Conservation (phyloP, 2,113 vertebrate species). For the Anoura caudifer region DNA sequence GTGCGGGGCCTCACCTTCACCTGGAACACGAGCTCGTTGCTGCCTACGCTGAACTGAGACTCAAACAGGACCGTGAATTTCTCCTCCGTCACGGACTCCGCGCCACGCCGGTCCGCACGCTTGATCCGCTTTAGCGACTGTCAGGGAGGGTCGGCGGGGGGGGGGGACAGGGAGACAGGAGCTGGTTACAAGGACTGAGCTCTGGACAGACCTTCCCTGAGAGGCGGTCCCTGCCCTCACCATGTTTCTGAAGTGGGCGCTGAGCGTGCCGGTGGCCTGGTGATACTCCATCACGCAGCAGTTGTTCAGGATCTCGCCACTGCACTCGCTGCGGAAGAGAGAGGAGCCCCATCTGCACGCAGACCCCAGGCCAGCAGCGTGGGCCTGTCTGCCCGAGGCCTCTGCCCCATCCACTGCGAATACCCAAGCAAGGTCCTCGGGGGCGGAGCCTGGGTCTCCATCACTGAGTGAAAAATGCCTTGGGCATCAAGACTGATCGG, state of each 20-base stretch:
- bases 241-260: slow-evolving; percentile 98
- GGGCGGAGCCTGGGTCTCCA: neutral
- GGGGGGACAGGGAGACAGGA: fast-evolving
- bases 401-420: neutral
- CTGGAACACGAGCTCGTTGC: slow-evolving; percentile 97
- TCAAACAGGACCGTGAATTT: slow-evolving; percentile 99
- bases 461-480: neutral
- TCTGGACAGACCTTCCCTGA: fast-evolving
- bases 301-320: slow-evolving; percentile 96
- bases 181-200: neutral
- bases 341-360: fast-evolving
- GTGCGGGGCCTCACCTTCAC: slow-evolving; percentile 88
- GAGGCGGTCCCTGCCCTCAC: slow-evolving; percentile 75
- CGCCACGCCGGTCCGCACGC: slow-evolving; percentile 93
- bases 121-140: slow-evolving; percentile 98
- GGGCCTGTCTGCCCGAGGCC: neutral
- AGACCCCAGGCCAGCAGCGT: fast-evolving
- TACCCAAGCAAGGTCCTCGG: neutral
- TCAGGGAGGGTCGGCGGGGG: fast-evolving
- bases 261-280: slow-evolving; percentile 94
- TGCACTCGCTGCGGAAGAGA: slow-evolving; percentile 87
- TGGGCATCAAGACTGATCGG: neutral
- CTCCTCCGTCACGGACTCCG: slow-evolving; percentile 96
- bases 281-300: slow-evolving; percentile 99
- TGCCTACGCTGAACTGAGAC: slow-evolving; percentile 96